Evolutionary conservation across 1,140 invertebrate species (phyloP).

Genomic region (Pseudomyrmex pallidus): DNA sequence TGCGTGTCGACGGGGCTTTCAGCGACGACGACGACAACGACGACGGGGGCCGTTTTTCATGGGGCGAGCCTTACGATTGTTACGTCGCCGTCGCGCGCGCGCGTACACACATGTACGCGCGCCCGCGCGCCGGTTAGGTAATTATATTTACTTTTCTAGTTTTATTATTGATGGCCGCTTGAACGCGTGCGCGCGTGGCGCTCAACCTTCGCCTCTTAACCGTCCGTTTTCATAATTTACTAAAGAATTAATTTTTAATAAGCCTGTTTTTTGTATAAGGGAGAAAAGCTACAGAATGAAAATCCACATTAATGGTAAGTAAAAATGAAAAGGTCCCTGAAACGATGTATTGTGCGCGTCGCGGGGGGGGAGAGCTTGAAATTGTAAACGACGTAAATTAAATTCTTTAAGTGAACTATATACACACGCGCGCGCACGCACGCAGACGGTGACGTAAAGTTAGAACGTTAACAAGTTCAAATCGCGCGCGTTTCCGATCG

Average conservation of each 20-base stretch:
- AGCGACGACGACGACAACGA: too few relatives aligned
- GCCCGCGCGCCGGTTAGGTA: conserved; percentile 72
- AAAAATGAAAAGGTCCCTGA: not conserved
- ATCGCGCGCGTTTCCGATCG: conserved; percentile 55
- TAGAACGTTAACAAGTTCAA: conserved; percentile 32
- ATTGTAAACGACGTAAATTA: not conserved
- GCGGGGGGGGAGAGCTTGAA: not conserved
- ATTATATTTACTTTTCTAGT: conserved; percentile 81
- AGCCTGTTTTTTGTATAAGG: not conserved
- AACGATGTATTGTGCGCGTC: not conserved
- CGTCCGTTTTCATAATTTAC: conserved; percentile 1
- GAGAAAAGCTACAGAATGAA: not conserved
- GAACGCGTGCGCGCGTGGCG: not conserved
- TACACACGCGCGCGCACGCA: not conserved
- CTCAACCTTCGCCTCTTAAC: conserved; percentile 6
- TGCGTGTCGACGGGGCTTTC: conserved; percentile 60
- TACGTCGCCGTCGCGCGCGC: conserved; percentile 59
- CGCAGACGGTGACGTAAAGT: not conserved
- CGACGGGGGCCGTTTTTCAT: conserved; percentile 70
- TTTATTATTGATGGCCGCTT: conserved; percentile 78
- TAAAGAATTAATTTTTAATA: not conserved
- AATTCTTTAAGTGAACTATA: conserved; percentile 18
- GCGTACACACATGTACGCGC: conserved; percentile 75
- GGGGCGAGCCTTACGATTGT: conserved; percentile 75
- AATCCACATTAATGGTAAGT: conserved; percentile 11